Conservation (phyloP, 1,140 invertebrate genomes). For the Gryllus bimaculatus region DNA sequence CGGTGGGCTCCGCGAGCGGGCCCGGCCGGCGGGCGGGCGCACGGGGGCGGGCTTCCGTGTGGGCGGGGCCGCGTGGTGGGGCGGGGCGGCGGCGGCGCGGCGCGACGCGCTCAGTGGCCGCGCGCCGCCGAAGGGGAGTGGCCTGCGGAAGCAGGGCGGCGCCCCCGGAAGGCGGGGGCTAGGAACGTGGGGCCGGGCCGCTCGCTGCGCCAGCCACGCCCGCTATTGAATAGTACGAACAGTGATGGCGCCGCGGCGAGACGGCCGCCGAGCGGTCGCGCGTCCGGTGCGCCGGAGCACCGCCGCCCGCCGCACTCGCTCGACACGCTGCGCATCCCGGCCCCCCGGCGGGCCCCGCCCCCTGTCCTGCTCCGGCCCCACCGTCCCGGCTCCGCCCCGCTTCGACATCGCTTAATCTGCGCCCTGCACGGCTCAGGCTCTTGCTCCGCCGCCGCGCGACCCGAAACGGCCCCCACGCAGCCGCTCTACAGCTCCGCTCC, state of each 20-base stretch:
- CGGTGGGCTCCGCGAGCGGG: no score
- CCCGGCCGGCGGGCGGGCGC: no score
- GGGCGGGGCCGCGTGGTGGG: no score
- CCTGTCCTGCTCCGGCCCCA: not conserved
- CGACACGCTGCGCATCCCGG: not conserved
- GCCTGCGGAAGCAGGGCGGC: not conserved
- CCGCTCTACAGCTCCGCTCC: not conserved
- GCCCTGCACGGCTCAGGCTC: not conserved
- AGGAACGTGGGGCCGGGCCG: not conserved
- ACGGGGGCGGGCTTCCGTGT: no score
- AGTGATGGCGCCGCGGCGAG: not conserved
- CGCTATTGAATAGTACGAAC: conserved; percentile 3
- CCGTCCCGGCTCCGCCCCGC: not conserved
- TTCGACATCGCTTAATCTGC: no score
- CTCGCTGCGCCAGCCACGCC: not conserved
- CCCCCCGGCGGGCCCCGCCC: no score
- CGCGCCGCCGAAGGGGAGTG: no score
- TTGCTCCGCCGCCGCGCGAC: no score
- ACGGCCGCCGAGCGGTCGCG: not conserved
- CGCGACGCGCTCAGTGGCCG: not conserved
- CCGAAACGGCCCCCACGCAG: not conserved
- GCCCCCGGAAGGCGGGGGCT: not conserved
- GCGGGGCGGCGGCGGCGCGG: no score
- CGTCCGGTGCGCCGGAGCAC: not conserved
- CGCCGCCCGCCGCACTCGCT: not conserved